These are phyloP conservation scores for Drosophila rhopaloa DNA, from an alignment of 1,140 invertebrate species.

Conservation along the genomic window DNA sequence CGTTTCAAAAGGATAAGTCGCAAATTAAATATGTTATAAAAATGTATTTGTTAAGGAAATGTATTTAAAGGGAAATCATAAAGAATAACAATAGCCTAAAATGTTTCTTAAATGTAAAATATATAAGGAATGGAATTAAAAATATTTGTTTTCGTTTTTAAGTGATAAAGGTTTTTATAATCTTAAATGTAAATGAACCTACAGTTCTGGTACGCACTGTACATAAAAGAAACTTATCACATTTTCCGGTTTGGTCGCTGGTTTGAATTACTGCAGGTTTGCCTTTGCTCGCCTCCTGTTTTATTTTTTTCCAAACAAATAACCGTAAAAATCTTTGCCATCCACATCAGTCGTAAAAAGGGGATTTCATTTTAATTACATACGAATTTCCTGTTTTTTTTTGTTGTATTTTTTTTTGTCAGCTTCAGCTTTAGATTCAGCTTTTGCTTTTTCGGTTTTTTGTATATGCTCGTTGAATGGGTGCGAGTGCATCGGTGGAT, in stretches of 20 bases:
- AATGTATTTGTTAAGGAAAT: neutral
- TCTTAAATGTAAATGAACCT: neutral
- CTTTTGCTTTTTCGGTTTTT: constrained; percentile 31
- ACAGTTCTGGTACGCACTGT: constrained; percentile 34
- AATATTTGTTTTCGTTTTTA: no score
- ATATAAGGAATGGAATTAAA: no score
- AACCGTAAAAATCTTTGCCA: constrained; percentile 75
- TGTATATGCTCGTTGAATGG: constrained; percentile 22
- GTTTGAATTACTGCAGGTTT: constrained; percentile 68
- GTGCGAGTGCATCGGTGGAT: constrained; percentile 50
- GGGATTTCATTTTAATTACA: constrained; percentile 80
- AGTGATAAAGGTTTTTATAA: no score
- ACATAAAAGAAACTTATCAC: constrained; percentile 55
- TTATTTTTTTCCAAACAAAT: constrained; percentile 54
- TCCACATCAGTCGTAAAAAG: constrained; percentile 71
- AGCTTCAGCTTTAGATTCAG: constrained; percentile 32
- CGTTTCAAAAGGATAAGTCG: neutral
- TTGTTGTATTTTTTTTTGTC: neutral
- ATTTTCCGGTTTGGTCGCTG: constrained; percentile 59
- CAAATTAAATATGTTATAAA: neutral
- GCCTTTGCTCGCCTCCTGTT: constrained; percentile 9
- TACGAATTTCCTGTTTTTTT: constrained; percentile 67
- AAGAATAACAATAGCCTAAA: neutral
- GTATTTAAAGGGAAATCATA: no score
- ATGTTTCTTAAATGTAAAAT: no score